Evolutionary conservation across 2,888 invertebrate species (phyloP).

Genomic region (Lathronympha strigana): DNA sequence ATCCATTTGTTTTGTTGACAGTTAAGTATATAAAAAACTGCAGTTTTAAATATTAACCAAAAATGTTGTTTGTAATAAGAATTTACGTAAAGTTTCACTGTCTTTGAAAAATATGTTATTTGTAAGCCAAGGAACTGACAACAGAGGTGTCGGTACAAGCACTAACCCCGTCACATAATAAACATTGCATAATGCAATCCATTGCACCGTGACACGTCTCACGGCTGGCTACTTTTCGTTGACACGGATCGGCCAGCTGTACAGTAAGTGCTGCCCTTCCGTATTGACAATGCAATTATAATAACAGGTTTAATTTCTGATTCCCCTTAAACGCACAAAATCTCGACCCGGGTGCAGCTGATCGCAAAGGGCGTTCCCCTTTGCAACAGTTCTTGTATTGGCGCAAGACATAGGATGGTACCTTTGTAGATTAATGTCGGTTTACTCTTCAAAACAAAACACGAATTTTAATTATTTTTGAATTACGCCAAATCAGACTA

Average conservation of each 20-base stretch:
- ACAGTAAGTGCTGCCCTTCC: slow-evolving; percentile 53
- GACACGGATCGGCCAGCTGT: slow-evolving; percentile 43
- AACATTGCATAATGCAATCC: slow-evolving; percentile 33
- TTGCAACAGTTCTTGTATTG: slow-evolving; percentile 53
- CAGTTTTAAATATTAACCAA: no score
- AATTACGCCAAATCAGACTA: no score
- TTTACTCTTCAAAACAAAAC: background rate
- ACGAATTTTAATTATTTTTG: no score
- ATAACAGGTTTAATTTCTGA: slow-evolving; percentile 62
- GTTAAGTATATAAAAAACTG: no score
- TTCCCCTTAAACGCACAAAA: slow-evolving; percentile 67
- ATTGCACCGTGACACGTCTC: slow-evolving; percentile 35
- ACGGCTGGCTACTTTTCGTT: slow-evolving; percentile 34
- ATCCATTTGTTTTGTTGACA: no score
- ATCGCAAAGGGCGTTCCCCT: slow-evolving; percentile 81
- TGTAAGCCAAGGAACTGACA: slow-evolving; percentile 20
- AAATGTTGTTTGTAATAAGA: background rate
- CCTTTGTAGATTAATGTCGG: background rate
- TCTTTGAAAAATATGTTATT: no score
- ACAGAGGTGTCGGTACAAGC: slow-evolving; percentile 27
- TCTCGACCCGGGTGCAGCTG: slow-evolving; percentile 72
- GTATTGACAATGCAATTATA: slow-evolving; percentile 52
- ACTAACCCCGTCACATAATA: slow-evolving; percentile 35
- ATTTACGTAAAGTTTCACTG: background rate
- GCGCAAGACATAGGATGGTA: slow-evolving; percentile 51